A percentile compares a stretch with the other conserved stretches of the same genome.
These are phyloP conservation scores for Hippotragus niger DNA, from an alignment of 2,113 vertebrate genomes.

Conservation along the genomic window DNA sequence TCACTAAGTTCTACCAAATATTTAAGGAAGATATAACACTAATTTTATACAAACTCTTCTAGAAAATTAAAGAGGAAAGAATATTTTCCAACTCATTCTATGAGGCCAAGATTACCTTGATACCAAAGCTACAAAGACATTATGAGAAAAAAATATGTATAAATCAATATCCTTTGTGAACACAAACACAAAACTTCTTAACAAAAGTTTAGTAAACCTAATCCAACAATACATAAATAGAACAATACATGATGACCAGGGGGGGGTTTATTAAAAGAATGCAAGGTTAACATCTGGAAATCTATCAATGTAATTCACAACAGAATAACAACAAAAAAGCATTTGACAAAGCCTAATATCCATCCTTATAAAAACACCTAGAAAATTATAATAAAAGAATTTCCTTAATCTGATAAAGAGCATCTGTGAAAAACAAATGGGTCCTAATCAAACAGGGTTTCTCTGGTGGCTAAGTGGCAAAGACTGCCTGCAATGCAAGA, in stretches of 20 bases:
- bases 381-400: background rate
- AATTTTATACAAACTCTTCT: background rate
- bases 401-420: background rate
- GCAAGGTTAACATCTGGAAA: background rate
- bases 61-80: background rate
- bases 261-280: background rate
- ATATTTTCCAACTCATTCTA: background rate
- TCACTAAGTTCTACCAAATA: background rate
- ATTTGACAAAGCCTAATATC: background rate
- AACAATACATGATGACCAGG: background rate
- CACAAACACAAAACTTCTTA: background rate
- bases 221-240: background rate
- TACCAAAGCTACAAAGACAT: background rate
- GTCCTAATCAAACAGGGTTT: background rate
- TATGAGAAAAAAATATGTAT: background rate
- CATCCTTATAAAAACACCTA: background rate
- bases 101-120: background rate
- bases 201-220: background rate
- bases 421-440: background rate
- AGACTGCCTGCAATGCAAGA: background rate
- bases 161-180: background rate
- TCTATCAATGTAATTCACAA: background rate
- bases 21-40: background rate
- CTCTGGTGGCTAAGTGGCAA: background rate
- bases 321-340: background rate